These are phyloP conservation scores for Galagoides demidoff DNA, from an alignment of 2,797 vertebrate species.

Conservation along the genomic window DNA sequence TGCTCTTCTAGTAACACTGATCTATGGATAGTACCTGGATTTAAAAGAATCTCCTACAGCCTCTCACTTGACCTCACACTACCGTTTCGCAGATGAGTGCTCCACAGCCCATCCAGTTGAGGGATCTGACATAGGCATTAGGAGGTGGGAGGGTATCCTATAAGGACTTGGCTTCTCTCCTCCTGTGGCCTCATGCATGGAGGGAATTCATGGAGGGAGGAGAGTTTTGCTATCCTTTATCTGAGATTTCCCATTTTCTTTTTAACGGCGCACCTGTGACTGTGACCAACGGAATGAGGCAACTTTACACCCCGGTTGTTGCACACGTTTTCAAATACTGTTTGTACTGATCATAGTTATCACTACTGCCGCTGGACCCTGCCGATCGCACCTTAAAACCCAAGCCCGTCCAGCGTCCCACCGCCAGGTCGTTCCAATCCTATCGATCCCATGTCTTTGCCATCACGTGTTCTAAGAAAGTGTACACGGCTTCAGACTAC, in stretches of 20 bases:
- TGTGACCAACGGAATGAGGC: not conserved
- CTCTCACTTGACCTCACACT: not conserved
- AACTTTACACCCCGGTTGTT: not conserved
- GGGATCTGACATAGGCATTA: not conserved
- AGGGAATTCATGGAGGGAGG: not conserved
- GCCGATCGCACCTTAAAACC: too few species aligned
- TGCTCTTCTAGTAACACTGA: not conserved
- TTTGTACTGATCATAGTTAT: accelerated
- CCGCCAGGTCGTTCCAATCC: not conserved
- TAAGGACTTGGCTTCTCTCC: not conserved
- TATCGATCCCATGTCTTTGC: not conserved
- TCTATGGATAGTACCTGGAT: too few species aligned
- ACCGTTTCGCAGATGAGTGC: not conserved
- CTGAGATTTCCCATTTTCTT: not conserved
- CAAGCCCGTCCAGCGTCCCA: accelerated
- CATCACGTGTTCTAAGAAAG: not conserved
- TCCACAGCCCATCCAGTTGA: not conserved
- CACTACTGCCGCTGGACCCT: accelerated
- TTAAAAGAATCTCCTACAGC: not conserved
- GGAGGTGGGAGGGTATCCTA: too few species aligned
- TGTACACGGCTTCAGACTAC: not conserved
- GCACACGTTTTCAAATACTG: accelerated
- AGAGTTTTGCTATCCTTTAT: accelerated
- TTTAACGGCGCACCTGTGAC: not conserved
- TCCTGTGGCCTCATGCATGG: not conserved